Base-by-base conservation (phyloP, 2,888 invertebrate species). In the Agrochola macilenta region DNA sequence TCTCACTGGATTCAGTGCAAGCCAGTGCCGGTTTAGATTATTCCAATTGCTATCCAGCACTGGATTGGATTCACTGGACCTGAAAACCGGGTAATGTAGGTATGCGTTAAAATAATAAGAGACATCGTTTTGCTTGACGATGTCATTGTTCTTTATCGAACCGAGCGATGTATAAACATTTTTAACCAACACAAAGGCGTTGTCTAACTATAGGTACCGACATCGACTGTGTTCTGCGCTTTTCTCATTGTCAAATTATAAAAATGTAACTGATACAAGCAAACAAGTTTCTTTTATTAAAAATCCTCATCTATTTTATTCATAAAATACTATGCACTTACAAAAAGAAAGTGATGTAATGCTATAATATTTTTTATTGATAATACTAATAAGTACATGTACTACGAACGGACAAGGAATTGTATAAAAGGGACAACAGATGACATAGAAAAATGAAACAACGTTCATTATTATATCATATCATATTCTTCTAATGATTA, bases 401-500 rank as follows among this genome's bases (percentile, higher is more conserved):
- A 78, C 71, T 79, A 74, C n/a, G 74, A 82, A 81, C 26, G 35
- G 81, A 81, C 78, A 87, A 83, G 87, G 81, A 84, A 70, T 81
- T 86, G 74, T 87, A 82, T 82, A 85, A 79, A 83, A 81, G 74
- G 79, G 66, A 49, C 58, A 71, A 77, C 79, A 82, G 69, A 83
- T 71, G 81, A 79, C 70, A 79, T 82, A 82, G 71, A 79, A 88
- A 90, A 94, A 93, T 93, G 81, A 94, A 94, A 94, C 92, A 77
- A 89, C 79, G 84, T 78, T 65, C 85, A 79, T 80, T 76, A 77
- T 72, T 82, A 79, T 81, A 86, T 83, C 70, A 84, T 83, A 80
- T 78, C 86, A 87, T 90, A 88, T 88, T 89, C 69, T 84, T 90
- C 92, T 91, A 93, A 94, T 92, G 92, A 82, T 94, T 90, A 92